phyloP scores from a whole-genome alignment of 2,113 vertebrate genomes.

The Orientallactaga bullata region DNA sequence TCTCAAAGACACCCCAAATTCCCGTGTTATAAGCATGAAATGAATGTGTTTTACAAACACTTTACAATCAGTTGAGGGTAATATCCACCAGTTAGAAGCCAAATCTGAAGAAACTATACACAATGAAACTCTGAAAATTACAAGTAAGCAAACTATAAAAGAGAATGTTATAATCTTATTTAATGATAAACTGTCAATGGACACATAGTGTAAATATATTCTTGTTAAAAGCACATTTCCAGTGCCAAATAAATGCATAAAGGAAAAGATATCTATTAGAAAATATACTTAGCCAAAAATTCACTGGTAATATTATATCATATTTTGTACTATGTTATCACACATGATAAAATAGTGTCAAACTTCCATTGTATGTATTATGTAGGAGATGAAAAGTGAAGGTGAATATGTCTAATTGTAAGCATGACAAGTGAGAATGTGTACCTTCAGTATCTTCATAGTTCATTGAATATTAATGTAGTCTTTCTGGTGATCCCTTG shows the following conservation, averaged over 20 bases:
- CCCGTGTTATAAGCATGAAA: too few relatives aligned
- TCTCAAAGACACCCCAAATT: too few relatives aligned
- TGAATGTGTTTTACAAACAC: too few relatives aligned
- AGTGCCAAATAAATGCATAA: neutral
- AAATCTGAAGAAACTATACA: too few relatives aligned
- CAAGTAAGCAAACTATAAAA: neutral
- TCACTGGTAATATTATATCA: neutral
- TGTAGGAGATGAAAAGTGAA: constrained; percentile 7
- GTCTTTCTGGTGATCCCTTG: neutral
- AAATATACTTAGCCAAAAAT: neutral
- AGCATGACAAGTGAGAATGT: neutral
- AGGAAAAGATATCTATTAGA: neutral
- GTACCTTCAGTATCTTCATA: neutral
- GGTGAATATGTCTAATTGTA: neutral
- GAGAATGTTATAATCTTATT: neutral
- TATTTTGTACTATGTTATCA: neutral
- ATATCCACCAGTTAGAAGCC: too few relatives aligned
- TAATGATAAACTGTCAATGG: neutral
- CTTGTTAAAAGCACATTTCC: neutral
- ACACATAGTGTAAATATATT: neutral
- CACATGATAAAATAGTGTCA: neutral
- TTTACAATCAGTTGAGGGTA: too few relatives aligned
- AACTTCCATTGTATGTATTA: neutral
- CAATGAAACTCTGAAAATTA: too few relatives aligned
- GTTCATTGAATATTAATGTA: neutral